Conservation (phyloP, 2,113 vertebrate genomes). For the Rhynchopsitta pachyrhyncha region DNA sequence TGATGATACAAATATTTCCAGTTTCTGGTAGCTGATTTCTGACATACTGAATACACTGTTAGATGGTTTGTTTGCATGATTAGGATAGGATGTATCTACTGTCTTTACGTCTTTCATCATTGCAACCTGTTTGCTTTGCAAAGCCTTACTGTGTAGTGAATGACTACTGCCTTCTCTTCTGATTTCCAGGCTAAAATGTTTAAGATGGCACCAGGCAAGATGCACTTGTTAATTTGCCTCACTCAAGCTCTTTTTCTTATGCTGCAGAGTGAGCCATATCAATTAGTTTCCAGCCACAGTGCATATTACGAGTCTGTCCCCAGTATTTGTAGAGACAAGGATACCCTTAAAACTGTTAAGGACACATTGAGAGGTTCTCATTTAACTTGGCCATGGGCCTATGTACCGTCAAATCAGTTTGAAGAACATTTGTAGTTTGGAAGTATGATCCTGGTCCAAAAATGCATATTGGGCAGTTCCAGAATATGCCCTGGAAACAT, state of each 20-base stretch:
- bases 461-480: background rate
- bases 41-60: background rate
- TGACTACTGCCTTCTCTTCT: background rate
- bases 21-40: background rate
- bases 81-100: background rate
- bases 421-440: background rate
- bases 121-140: background rate
- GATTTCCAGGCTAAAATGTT: background rate
- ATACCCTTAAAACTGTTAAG: background rate
- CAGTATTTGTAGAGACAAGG: background rate
- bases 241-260: background rate
- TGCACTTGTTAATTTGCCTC: background rate
- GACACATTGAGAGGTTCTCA: background rate
- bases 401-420: fast-evolving
- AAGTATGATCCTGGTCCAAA: background rate
- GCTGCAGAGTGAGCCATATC: background rate
- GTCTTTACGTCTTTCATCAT: background rate
- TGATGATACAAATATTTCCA: background rate
- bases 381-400: background rate
- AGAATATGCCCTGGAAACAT: background rate
- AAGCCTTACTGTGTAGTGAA: background rate
- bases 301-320: background rate
- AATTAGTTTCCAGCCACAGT: background rate
- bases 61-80: background rate
- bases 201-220: background rate